Conservation (phyloP, 2,113 vertebrate species). For the Columba livia region DNA sequence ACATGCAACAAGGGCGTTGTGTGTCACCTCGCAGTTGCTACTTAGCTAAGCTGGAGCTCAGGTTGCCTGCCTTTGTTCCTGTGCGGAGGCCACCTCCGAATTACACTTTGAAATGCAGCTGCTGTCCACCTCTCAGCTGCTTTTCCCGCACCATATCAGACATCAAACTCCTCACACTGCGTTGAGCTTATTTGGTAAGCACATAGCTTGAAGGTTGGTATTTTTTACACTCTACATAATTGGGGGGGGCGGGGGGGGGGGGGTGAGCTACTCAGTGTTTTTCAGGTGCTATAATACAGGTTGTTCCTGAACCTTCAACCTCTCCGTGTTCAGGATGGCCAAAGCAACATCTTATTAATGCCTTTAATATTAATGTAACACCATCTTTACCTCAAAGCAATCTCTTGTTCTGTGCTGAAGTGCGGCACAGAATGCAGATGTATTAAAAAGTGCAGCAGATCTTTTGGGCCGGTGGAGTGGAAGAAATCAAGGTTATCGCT, state of each 20-base stretch:
- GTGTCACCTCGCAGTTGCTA: slow-evolving; percentile 1
- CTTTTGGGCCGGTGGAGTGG: background rate
- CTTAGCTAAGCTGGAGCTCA: background rate
- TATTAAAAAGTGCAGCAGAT: background rate
- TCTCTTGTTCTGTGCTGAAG: background rate
- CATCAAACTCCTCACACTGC: background rate
- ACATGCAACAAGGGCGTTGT: background rate
- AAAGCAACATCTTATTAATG: background rate
- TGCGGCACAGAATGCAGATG: background rate
- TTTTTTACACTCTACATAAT: background rate
- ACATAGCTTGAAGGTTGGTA: background rate
- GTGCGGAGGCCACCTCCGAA: background rate
- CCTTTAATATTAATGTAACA: background rate
- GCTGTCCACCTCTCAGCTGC: background rate
- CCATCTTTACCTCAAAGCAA: background rate
- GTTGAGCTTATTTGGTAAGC: background rate
- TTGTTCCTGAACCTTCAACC: background rate
- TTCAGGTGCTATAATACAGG: background rate
- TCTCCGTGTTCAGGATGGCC: background rate
- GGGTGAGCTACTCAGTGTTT: background rate
- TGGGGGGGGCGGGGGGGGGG: too few species aligned
- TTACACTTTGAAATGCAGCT: slow-evolving; percentile 35
- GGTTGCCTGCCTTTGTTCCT: slow-evolving; percentile 26
- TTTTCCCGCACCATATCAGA: slow-evolving; percentile 1
- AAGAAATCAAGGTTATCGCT: background rate